Evolutionary conservation across 2,113 vertebrate species (phyloP).

Genomic region (Riparia riparia): DNA sequence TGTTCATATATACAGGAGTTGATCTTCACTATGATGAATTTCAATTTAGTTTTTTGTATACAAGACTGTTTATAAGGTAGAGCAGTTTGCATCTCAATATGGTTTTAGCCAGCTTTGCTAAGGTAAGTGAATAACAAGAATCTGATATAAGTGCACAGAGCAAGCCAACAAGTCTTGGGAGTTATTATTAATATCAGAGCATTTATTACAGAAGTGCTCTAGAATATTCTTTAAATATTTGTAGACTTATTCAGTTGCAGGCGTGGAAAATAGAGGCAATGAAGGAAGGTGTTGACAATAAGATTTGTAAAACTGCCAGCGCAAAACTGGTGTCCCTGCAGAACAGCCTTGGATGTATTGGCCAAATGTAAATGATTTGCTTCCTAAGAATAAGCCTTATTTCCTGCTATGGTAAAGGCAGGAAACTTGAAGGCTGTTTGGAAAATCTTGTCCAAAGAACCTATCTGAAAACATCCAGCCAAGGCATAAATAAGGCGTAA

Average conservation of each 20-base stretch:
- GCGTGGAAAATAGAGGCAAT: background rate
- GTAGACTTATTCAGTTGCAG: background rate
- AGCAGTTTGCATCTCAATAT: background rate
- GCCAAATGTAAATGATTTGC: background rate
- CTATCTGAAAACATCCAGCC: background rate
- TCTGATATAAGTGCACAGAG: background rate
- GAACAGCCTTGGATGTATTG: background rate
- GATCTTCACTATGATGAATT: background rate
- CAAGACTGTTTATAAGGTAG: background rate
- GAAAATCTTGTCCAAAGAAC: background rate
- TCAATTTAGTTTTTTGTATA: background rate
- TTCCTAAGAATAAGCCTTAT: background rate
- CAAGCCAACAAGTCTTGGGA: background rate
- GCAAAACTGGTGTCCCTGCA: background rate
- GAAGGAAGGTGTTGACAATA: background rate
- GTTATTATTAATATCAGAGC: background rate
- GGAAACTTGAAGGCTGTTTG: background rate
- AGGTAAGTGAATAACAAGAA: background rate
- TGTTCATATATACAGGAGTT: background rate
- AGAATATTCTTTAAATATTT: background rate
- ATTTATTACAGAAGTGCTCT: background rate
- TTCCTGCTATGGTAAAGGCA: background rate
- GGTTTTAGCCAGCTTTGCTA: background rate
- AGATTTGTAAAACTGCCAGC: background rate
- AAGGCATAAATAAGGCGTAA: background rate